Conservation (phyloP, 2,113 vertebrate species). For the human (Homo sapiens) region GRCh38 chr5:111248001-111248500, state of each 20-base stretch:
- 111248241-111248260: slow-evolving; percentile 27
- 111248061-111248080: not conserved
- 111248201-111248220: slow-evolving; percentile 24
- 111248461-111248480: slow-evolving; percentile 1
- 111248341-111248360: not conserved
- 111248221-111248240: slow-evolving; percentile 46
- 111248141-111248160: not conserved
- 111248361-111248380: not conserved
- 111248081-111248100: not conserved
- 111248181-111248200: not conserved
- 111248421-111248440: not conserved
- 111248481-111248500: slow-evolving; percentile 15
- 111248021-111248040: not conserved
- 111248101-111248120: not conserved
- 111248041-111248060: not conserved
- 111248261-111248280: not conserved
- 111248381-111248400: not conserved
- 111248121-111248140: not conserved
- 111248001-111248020: not conserved
- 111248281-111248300: slow-evolving; percentile 46
- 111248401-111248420: not conserved
- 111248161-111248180: not conserved
- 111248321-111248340: slow-evolving; percentile 37
- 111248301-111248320: slow-evolving; percentile 14
- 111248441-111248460: slow-evolving; percentile 6